Conservation (phyloP, 2,113 vertebrate species). For the Urocynchramus pylzowi region DNA sequence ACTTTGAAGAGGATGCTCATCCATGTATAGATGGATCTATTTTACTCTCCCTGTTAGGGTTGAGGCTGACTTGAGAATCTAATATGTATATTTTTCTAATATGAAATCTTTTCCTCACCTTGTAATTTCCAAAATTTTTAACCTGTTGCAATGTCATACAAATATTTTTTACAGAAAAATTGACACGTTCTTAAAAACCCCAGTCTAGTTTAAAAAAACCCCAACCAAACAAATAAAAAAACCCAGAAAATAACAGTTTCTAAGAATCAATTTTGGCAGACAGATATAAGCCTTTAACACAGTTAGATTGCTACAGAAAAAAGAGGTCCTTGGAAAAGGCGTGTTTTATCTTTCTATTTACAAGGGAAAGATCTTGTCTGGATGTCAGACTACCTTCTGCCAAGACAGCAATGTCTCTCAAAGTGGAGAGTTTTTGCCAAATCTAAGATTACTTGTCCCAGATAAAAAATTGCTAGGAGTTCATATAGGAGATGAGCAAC, state of each 20-base stretch:
- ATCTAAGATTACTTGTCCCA: background rate
- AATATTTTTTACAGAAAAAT: background rate
- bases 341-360: background rate
- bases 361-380: background rate
- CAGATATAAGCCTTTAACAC: background rate
- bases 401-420: background rate
- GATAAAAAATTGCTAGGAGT: background rate
- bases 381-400: background rate
- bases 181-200: background rate
- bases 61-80: background rate
- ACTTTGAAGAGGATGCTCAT: background rate
- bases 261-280: background rate
- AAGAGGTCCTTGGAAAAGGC: background rate
- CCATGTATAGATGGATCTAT: background rate
- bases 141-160: background rate
- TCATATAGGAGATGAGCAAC: background rate
- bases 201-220: background rate
- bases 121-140: background rate
- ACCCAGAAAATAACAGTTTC: background rate
- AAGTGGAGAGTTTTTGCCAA: background rate
- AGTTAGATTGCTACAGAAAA: background rate
- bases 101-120: background rate
- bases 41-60: fast-evolving
- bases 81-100: fast-evolving
- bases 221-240: background rate